Evolutionary conservation across 2,113 vertebrate genomes (phyloP).

Genomic region (Onychostoma macrolepis): DNA sequence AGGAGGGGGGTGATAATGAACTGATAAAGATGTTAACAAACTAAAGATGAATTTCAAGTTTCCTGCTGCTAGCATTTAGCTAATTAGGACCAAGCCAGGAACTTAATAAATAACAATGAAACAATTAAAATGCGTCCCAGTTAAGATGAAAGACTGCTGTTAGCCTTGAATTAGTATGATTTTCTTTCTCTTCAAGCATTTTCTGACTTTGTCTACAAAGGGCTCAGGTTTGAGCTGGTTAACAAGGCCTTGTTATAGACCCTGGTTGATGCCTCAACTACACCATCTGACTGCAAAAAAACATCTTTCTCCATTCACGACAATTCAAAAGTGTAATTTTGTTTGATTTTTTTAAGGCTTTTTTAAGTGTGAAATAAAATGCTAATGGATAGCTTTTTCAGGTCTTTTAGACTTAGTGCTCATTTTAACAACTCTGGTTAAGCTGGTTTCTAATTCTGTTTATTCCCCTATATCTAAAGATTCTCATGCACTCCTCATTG

Average conservation of each 20-base stretch:
- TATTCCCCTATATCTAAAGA: neutral
- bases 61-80: slow-evolving; percentile 59
- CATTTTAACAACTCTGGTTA: neutral
- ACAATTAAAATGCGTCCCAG: slow-evolving; percentile 59
- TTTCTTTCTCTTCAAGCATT: slow-evolving; percentile 41
- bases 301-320: neutral
- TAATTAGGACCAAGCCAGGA: slow-evolving; percentile 44
- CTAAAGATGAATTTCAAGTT: slow-evolving; percentile 56
- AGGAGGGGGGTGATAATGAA: slow-evolving; percentile 11
- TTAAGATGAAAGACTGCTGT: slow-evolving; percentile 68
- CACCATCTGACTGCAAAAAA: neutral
- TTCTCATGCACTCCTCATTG: neutral
- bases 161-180: slow-evolving; percentile 62
- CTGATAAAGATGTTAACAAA: slow-evolving; percentile 53
- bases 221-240: slow-evolving; percentile 2
- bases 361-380: too few relatives aligned
- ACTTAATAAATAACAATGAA: slow-evolving; percentile 53
- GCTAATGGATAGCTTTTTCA: neutral
- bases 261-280: neutral
- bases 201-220: slow-evolving; percentile 21
- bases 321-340: neutral
- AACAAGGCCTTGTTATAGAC: neutral
- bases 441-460: neutral
- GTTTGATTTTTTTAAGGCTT: neutral
- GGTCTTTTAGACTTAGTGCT: neutral